phyloP scores from a whole-genome alignment of 2,888 invertebrate genomes.

The Pristionchus japonicus region DNA sequence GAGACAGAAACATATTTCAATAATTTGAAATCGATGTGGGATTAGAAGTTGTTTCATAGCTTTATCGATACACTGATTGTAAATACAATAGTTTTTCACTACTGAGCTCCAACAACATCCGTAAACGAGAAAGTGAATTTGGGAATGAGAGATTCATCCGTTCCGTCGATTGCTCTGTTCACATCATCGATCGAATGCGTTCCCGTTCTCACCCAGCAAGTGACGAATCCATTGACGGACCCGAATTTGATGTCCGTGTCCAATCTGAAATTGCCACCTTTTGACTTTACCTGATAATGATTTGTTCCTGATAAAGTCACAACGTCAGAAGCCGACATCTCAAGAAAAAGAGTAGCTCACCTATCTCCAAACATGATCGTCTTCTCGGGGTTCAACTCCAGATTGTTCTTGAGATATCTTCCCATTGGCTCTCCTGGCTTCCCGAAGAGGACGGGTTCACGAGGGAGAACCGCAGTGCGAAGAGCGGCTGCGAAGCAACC shows the following conservation, averaged over 20 bases:
- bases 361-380: conserved; percentile 94
- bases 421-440: conserved; percentile 83
- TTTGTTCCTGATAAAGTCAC: too few relatives aligned
- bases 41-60: background rate
- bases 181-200: background rate
- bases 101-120: background rate
- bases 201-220: conserved; percentile 89
- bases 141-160: conserved; percentile 14
- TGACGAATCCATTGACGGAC: conserved; percentile 88
- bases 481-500: conserved; percentile 86
- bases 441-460: conserved; percentile 87
- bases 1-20: background rate
- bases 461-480: conserved; percentile 84
- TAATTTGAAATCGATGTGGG: background rate
- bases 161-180: background rate
- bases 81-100: background rate
- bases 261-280: conserved; percentile 83
- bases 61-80: background rate
- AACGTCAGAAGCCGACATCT: too few relatives aligned
- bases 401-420: conserved; percentile 77
- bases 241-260: conserved; percentile 95
- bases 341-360: conserved; percentile 77
- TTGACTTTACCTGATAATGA: too few relatives aligned
- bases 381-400: conserved; percentile 84
- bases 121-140: conserved; percentile 36